A percentile compares a stretch with the other conserved stretches of the same genome.
These are phyloP conservation scores for Haliclystus octoradiatus DNA, from an alignment of 30 jellyfish, hydroid and myxozoan genomes.

Conservation along the genomic window DNA sequence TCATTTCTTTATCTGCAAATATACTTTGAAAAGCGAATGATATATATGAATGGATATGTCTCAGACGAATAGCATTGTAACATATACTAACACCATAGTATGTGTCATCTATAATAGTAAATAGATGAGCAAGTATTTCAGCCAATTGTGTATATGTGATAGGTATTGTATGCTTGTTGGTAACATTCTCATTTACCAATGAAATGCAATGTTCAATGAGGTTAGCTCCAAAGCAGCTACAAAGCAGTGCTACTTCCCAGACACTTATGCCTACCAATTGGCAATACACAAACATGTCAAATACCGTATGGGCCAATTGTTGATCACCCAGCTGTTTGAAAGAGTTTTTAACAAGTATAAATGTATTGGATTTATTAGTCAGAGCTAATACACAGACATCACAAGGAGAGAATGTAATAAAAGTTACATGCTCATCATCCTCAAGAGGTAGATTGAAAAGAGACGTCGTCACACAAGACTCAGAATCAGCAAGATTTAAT, in stretches of 20 bases:
- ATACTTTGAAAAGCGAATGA: conserved; percentile 6
- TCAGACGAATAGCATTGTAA: conserved; percentile 21
- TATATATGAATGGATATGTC: conserved; percentile 21
- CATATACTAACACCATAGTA: conserved; percentile 45
- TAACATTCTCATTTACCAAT: conserved; percentile 1
- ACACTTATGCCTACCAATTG: conserved; percentile 20
- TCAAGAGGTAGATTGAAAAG: neutral
- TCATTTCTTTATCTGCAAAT: conserved; percentile 39
- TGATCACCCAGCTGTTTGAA: conserved; percentile 13
- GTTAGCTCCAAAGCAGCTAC: conserved; percentile 27
- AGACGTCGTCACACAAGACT: neutral
- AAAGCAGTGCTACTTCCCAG: conserved; percentile 44
- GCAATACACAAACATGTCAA: conserved; percentile 47
- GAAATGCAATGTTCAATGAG: conserved; percentile 38
- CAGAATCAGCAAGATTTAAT: neutral
- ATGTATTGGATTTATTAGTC: conserved; percentile 31
- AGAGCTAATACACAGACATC: conserved; percentile 42
- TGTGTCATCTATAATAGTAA: neutral
- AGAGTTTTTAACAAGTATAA: conserved; percentile 12
- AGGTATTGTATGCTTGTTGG: neutral
- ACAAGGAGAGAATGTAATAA: conserved; percentile 45
- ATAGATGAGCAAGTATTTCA: neutral
- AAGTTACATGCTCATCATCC: conserved; percentile 17
- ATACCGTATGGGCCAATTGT: conserved; percentile 11
- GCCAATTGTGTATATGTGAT: neutral